Conservation (phyloP, 2,797 vertebrate genomes). For the Eospalax fontanierii region DNA sequence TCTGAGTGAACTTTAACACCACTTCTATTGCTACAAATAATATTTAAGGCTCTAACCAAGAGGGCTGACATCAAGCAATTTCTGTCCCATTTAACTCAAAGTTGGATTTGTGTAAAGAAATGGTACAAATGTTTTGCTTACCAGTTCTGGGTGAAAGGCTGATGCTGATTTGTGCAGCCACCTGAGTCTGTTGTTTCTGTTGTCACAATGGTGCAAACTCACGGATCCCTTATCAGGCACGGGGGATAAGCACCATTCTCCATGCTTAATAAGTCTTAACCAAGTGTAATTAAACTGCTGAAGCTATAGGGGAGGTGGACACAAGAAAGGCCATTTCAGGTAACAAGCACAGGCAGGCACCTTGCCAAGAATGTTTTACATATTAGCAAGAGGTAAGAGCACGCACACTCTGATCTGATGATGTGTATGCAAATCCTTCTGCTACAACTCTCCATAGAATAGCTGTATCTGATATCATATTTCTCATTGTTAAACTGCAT, state of each 20-base stretch:
- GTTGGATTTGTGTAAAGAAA: conserved; percentile 29
- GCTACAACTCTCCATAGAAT: not conserved
- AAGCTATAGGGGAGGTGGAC: conserved; percentile 83
- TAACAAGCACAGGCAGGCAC: not conserved
- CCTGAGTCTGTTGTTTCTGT: conserved; percentile 86
- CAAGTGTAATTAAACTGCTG: conserved; percentile 97
- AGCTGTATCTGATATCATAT: not conserved
- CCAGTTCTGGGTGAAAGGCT: conserved; percentile 88
- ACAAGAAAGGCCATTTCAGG: not conserved
- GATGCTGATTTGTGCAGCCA: conserved; percentile 93
- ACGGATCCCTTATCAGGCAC: conserved; percentile 65
- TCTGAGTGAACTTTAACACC: conserved; percentile 7
- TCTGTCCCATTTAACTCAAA: conserved; percentile 44
- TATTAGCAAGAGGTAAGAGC: not conserved
- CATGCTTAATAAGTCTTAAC: conserved; percentile 93
- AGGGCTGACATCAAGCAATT: not conserved
- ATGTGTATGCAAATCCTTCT: not conserved
- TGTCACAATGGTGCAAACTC: conserved; percentile 90
- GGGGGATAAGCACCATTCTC: conserved; percentile 90
- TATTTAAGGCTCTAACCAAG: conserved; percentile 32
- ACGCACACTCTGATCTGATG: not conserved
- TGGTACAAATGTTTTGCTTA: conserved; percentile 86
- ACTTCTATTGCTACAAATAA: not conserved
- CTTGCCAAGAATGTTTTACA: not conserved
- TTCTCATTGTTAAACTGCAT: conserved; percentile 2